phyloP scores from a whole-genome alignment of 2,113 vertebrate genomes.

The Eclectus roratus region DNA sequence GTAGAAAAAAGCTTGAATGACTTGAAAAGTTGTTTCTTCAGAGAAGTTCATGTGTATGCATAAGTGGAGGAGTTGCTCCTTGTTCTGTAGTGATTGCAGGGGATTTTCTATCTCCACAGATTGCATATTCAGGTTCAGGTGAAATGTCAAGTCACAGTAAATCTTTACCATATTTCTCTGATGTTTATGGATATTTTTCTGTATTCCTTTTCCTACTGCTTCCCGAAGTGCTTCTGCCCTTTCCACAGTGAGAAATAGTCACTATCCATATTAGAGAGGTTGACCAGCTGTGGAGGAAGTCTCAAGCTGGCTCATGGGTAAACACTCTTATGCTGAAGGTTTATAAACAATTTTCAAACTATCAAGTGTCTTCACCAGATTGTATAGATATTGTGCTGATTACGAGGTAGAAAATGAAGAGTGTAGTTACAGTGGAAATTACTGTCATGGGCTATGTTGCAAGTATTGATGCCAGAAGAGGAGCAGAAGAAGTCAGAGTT shows the following conservation, averaged over 20 bases:
- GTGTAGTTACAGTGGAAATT: background rate
- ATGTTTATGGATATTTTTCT: background rate
- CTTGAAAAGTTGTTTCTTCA: background rate
- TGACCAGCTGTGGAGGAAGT: background rate
- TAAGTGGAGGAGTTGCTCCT: background rate
- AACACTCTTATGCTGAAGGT: background rate
- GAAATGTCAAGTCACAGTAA: background rate
- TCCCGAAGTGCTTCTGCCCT: background rate
- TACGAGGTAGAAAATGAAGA: background rate
- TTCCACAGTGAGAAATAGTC: background rate
- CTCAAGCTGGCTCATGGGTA: background rate
- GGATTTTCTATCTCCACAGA: background rate
- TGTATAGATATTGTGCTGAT: background rate
- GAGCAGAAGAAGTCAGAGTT: background rate
- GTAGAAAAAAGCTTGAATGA: background rate
- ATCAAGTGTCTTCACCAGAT: accelerated
- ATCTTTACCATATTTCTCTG: background rate
- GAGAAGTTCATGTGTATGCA: background rate
- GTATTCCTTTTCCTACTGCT: background rate
- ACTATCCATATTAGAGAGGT: background rate
- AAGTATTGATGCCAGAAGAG: background rate
- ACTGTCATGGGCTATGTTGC: background rate
- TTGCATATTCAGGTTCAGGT: background rate
- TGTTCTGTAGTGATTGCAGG: background rate
- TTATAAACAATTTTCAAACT: background rate